Evolutionary conservation across 2,113 vertebrate species (phyloP).

Genomic region (Brachyhypopomus occidentalis): DNA sequence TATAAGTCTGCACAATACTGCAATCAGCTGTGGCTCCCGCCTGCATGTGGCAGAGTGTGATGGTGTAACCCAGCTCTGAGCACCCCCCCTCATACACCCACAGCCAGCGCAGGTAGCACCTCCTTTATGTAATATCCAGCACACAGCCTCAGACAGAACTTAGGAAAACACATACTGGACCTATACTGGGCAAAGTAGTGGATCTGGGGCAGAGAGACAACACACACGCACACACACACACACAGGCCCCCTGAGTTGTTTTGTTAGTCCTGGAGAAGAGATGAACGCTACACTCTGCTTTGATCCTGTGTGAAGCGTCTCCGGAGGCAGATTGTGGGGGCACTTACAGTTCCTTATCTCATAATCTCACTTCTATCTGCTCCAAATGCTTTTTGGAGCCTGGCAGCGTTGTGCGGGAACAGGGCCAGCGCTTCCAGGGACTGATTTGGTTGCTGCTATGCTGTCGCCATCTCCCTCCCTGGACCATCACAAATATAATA

Average conservation of each 20-base stretch:
- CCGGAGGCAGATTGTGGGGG: neutral
- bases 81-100: no score
- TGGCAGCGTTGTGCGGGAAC: no score
- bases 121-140: no score
- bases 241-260: slow-evolving; percentile 9
- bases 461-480: neutral
- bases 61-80: no score
- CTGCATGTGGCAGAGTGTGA: neutral
- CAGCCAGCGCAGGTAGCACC: no score
- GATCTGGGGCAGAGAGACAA: slow-evolving; percentile 3
- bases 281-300: neutral
- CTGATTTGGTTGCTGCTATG: no score
- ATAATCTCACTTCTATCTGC: slow-evolving; percentile 28
- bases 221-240: slow-evolving; percentile 36
- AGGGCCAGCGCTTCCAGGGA: neutral
- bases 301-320: slow-evolving; percentile 39
- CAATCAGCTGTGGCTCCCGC: neutral
- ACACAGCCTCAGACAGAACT: neutral
- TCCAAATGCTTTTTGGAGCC: no score
- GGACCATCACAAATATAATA: neutral
- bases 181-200: slow-evolving; percentile 20
- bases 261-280: slow-evolving; percentile 23
- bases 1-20: slow-evolving; percentile 2
- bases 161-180: slow-evolving; percentile 1
- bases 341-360: slow-evolving; percentile 31